phyloP scores from a whole-genome alignment of 2,888 invertebrate genomes.

The Acleris emargana region DNA sequence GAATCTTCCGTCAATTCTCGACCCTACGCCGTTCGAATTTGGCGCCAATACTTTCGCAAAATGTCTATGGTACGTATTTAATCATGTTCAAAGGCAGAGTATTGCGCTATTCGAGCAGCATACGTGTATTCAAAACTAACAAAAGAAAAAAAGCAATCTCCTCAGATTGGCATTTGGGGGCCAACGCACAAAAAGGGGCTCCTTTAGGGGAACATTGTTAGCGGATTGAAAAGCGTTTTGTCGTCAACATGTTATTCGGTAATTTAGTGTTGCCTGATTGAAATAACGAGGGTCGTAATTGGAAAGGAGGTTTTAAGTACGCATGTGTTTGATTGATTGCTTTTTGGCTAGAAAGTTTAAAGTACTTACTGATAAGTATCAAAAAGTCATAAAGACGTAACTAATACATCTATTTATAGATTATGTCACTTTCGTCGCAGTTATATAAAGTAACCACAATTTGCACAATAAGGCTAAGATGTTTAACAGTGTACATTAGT shows the following conservation, averaged over 20 bases:
- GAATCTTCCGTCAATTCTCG: slow-evolving; percentile 37
- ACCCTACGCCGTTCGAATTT: slow-evolving; percentile 40
- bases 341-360: slow-evolving; percentile 33
- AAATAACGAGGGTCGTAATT: slow-evolving; percentile 74
- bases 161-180: slow-evolving; percentile 81
- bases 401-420: too few species aligned
- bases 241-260: slow-evolving; percentile 82
- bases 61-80: slow-evolving; percentile 69
- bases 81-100: slow-evolving; percentile 77
- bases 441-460: too few species aligned
- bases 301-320: slow-evolving; percentile 68
- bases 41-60: slow-evolving; percentile 40
- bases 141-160: slow-evolving; percentile 84
- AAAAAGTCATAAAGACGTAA: too few species aligned
- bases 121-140: slow-evolving; percentile 81
- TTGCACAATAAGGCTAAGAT: too few species aligned
- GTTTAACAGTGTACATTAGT: too few species aligned
- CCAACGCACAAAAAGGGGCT: slow-evolving; percentile 63
- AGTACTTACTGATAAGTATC: not conserved
- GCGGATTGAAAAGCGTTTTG: slow-evolving; percentile 81
- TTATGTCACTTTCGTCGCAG: too few species aligned
- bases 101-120: slow-evolving; percentile 65
- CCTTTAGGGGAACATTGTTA: slow-evolving; percentile 71
- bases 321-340: slow-evolving; percentile 71
- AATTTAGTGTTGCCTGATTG: slow-evolving; percentile 79